Conservation (phyloP, 2,113 vertebrate species). For the Donacobius atricapilla region DNA sequence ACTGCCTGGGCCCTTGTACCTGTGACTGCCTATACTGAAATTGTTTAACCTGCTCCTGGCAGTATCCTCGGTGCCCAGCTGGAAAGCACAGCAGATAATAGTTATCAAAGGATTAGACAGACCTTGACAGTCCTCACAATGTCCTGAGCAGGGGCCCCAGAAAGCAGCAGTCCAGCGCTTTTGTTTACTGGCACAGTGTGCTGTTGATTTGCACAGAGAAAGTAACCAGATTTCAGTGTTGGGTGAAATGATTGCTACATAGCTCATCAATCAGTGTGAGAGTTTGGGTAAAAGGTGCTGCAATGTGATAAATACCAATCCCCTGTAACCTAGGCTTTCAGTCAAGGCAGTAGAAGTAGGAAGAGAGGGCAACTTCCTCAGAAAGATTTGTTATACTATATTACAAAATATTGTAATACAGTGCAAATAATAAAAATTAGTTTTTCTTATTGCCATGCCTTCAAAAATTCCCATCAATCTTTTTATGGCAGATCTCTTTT, state of each 20-base stretch:
- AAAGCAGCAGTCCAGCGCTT: background rate
- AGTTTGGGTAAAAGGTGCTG: background rate
- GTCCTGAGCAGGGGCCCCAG: background rate
- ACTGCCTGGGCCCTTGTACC: background rate
- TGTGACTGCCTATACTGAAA: background rate
- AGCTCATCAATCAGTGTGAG: background rate
- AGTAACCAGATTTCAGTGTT: background rate
- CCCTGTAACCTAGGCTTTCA: background rate
- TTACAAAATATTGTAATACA: background rate
- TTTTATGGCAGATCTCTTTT: conserved; percentile 36
- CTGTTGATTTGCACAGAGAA: background rate
- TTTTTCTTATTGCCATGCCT: background rate
- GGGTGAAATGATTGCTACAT: background rate
- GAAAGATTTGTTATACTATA: background rate
- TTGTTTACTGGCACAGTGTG: background rate
- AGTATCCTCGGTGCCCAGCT: background rate
- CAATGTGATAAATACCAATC: background rate
- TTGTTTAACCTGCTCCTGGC: background rate
- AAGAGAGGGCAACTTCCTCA: background rate
- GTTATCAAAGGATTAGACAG: background rate
- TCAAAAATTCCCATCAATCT: background rate
- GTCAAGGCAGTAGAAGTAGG: background rate
- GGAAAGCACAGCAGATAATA: background rate
- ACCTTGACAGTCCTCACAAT: background rate
- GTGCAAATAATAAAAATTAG: background rate